Evolutionary conservation across 2,888 invertebrate genomes (phyloP), one percentile per base, ranked within the genome.

Genomic region (Patella depressa): DNA sequence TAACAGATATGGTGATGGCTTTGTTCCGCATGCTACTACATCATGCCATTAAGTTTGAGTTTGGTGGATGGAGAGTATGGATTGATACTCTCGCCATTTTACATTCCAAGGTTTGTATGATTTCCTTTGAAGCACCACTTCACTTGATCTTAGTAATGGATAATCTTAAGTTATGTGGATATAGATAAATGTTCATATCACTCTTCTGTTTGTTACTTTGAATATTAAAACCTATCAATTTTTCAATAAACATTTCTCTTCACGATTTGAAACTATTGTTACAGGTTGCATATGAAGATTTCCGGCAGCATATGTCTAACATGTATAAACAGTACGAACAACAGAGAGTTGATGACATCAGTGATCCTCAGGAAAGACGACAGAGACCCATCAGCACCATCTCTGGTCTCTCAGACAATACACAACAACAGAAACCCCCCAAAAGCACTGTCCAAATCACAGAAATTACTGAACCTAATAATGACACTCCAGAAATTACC

Each of bases 11-110:
- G 96, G 99, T 99, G 65, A 99, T 98, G 92, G 96, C 98, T 0
- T 93, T 99, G 85, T 99, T 99, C 93, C 94, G 98, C 19, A 98
- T 99, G 97, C 93, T 99, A 80, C 93, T 99, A 71, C 99, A 99
- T 91, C 99, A 99, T 92, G 99, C 99, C 69, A 98, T 99, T 86
- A 98, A 99, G 91, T 97, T 97, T 89, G 99, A 99, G 92, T 99
- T 98, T 89, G 99, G 99, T 7, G 99, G 99, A 19, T 99, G 99
- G 99, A 93, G 99, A 80, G 99, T 99, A 24, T 99, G 99, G 99
- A 99, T 99, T 7, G 99, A 99, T 91, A 99, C 99, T 0, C 92
- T 99, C 80, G 99, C 99, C 71, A 99, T 99, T 88, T 97, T 99
- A 2, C 99, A 99, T 93, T 99, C 99, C 1, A 99, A 99, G 94